Percentiles rank a stretch among this genome's conserved stretches.
Conservation (phyloP, 30 jellyfish, hydroid and myxozoan genomes). For the Turritopsis dohrnii region DNA sequence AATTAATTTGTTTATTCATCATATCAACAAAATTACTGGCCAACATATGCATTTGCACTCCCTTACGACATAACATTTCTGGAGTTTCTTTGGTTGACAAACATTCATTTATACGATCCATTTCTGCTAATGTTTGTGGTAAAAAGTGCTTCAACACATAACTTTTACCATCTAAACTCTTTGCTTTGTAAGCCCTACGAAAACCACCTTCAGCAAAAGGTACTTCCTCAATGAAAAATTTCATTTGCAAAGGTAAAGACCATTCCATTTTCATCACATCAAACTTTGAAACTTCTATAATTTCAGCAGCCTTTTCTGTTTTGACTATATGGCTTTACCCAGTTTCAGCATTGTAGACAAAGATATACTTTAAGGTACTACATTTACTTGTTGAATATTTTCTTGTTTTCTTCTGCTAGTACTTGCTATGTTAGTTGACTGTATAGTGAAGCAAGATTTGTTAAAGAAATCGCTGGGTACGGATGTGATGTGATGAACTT, state of each 20-base stretch:
- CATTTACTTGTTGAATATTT: too few relatives aligned
- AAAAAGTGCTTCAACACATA: constrained; percentile 19
- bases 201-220: constrained; percentile 26
- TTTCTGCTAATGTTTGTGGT: too few relatives aligned
- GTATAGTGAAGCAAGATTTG: neutral
- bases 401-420: too few relatives aligned
- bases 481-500: neutral
- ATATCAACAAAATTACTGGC: neutral
- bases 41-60: neutral
- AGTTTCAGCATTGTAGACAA: constrained; percentile 25
- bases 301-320: neutral
- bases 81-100: neutral
- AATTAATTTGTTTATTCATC: neutral
- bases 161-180: neutral
- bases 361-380: constrained; percentile 31
- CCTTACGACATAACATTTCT: neutral
- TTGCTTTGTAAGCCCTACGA: constrained; percentile 36
- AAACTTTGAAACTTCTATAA: constrained; percentile 19
- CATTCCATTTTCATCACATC: constrained; percentile 17
- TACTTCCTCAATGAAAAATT: constrained; percentile 7
- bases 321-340: constrained; percentile 21
- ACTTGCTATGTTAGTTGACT: neutral
- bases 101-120: too few relatives aligned
- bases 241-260: neutral
- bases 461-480: neutral